Base-by-base conservation (phyloP, 2,797 vertebrate genomes). In the Lagocephalus sceleratus region DNA sequence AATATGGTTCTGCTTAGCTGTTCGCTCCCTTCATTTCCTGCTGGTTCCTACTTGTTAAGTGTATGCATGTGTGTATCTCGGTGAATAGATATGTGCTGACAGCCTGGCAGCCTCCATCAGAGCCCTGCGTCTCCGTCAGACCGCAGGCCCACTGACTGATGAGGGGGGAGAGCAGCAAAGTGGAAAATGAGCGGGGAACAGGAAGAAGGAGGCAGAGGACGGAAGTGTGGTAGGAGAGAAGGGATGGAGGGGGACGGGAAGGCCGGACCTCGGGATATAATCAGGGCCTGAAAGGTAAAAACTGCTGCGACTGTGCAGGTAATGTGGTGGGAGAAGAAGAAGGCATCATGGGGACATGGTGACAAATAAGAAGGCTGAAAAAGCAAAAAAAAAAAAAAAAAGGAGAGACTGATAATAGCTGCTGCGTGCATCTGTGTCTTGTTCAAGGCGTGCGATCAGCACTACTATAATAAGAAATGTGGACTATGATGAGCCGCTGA, bases 391-490 rank as follows among this genome's bases (percentile, higher is more conserved):
- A n/a, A 35, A 35, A 32, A 32, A 32, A 12, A 32, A 11, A 32
- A 60, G n/a, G 45, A 51, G 38, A 46, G 20, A 60, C 45, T 66
- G 59, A 60, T 54, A 63, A 59, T 43, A 48, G 45, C 47, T 46
- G 14, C 45, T 60, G 63, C 57, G 19, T 56, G 10, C 64, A 54
- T 81, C 66, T 71, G 47, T 64, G 60, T 54, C 50, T 54, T 2
- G 20, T n/a, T 51, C 54, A n/a, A n/a, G n/a, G n/a, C n/a, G n/a
- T n/a, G n/a, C n/a, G n/a, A n/a, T n/a, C n/a, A n/a, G n/a, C n/a
- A n/a, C n/a, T n/a, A n/a, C n/a, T 81, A 77, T 85, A 88, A 88
- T 87, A 87, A 84, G 85, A 84, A 84, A 78, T 73, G 65, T 81
- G 83, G 87, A 85, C 88, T 88, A 89, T 89, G 73, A 87, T 87